Evolutionary conservation across 2,797 vertebrate genomes (phyloP).

Genomic region (Muraenolepis orangiensis): DNA sequence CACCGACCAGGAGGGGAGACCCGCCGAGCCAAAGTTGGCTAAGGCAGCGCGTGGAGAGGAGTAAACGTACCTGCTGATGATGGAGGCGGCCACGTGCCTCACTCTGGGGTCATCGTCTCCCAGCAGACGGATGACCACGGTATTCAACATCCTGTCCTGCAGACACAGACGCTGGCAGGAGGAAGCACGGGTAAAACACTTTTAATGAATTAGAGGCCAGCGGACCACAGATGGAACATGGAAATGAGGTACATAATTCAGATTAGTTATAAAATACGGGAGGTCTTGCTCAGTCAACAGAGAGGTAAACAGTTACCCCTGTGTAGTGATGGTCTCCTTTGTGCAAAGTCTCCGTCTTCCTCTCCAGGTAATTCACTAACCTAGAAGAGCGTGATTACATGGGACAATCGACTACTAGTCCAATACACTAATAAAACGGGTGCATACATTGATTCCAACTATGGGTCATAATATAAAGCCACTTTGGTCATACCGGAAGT

Average conservation of each 20-base stretch:
- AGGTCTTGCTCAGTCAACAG: neutral
- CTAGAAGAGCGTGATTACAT: conserved; percentile 54
- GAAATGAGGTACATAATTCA: neutral
- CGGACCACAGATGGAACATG: neutral
- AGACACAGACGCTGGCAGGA: conserved; percentile 78
- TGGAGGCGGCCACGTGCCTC: conserved; percentile 84
- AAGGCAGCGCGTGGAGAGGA: too few species aligned
- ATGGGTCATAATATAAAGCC: neutral
- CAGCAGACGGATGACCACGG: conserved; percentile 84
- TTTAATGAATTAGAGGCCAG: neutral
- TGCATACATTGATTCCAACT: neutral
- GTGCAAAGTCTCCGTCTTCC: conserved; percentile 81
- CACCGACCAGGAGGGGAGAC: too few species aligned
- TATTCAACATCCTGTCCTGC: conserved; percentile 85
- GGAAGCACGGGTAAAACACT: neutral
- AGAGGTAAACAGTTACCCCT: conserved; percentile 73
- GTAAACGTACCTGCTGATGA: conserved; percentile 78
- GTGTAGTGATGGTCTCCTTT: conserved; percentile 92
- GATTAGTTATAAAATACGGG: neutral
- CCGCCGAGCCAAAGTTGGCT: too few species aligned
- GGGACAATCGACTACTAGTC: neutral
- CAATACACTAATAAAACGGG: neutral
- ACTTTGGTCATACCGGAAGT: conserved; percentile 82
- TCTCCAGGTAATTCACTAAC: conserved; percentile 89
- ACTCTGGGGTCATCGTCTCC: conserved; percentile 96